Percentiles rank a stretch among this genome's conserved stretches.
Conservation (phyloP, 2,888 invertebrate genomes). For the Orchesellides sinensis region DNA sequence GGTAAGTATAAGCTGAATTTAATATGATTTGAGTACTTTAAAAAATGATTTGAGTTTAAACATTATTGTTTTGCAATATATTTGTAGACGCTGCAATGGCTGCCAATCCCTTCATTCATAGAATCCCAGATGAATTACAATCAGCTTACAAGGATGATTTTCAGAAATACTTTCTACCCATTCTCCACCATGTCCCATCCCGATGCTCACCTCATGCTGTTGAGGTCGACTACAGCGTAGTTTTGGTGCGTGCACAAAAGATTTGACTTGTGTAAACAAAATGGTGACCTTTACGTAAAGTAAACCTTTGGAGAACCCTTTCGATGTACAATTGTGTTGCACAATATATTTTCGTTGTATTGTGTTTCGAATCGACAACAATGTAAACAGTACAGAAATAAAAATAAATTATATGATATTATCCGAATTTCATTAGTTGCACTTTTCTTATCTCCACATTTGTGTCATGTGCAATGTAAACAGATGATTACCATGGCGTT, state of each 20-base stretch:
- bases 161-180: constrained; percentile 66
- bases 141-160: constrained; percentile 70
- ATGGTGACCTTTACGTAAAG: too few species aligned
- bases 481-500: too few species aligned
- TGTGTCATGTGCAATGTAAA: too few species aligned
- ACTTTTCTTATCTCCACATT: too few species aligned
- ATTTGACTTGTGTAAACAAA: too few species aligned
- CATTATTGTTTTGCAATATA: constrained; percentile 8
- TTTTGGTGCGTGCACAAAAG: constrained; percentile 71
- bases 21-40: neutral
- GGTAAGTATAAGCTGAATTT: constrained; percentile 49
- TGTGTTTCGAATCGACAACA: too few species aligned
- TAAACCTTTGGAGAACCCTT: too few species aligned
- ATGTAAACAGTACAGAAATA: too few species aligned
- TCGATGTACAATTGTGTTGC: too few species aligned
- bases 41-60: neutral
- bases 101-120: constrained; percentile 73
- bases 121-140: constrained; percentile 69
- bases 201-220: constrained; percentile 59
- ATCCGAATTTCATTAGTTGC: too few species aligned
- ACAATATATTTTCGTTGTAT: too few species aligned
- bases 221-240: constrained; percentile 70
- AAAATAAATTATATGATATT: too few species aligned
- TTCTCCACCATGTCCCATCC: constrained; percentile 55
- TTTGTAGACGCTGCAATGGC: constrained; percentile 74